Evolutionary conservation across 2,888 invertebrate genomes (phyloP), one percentile per base, ranked within the genome.

Genomic region (Keiferia lycopersicella): DNA sequence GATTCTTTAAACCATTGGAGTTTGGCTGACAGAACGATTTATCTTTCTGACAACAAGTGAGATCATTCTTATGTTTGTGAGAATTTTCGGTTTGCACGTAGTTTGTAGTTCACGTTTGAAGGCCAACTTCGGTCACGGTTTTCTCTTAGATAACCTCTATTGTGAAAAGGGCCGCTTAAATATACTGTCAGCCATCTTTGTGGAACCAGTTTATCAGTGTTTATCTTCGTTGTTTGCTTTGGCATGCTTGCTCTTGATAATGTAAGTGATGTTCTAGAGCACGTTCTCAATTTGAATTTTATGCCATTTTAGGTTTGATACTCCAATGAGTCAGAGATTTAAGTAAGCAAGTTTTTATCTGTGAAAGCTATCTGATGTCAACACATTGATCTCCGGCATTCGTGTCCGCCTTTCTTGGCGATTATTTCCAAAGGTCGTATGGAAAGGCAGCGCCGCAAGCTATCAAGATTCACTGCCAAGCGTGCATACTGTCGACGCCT

Each of bases 171-270:
- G 79, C 78, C 78, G 75, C 69, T 68, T 71, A 20, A 61, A 30
- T 56, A 63, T 26, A 11, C 67, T 69, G 74, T 75, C 78, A 78
- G 76, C 83, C 83, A 82, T 85, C 80, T 84, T 85, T 81, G 78
- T 82, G 73, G 77, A 79, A 81, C 78, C 77, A 73, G 75, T 79
- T 73, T 84, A 85, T 86, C 84, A 75, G 69, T 73, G 71, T 79
- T 84, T 84, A 84, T 80, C 82, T 76, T 71, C 69, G 71, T 69
- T 86, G 83, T 88, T 84, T 84, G 86, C 80, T 77, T 80, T 81
- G 77, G 74, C 77, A 76, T 72, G 75, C 75, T 72, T 71, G 76
- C 67, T 64, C 63, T 62, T 69, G 79, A 79, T 79, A 78, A 71
- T 67, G 67, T 71, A 77, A 78, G 77, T 75, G 70, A 79, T 77